A percentile compares a stretch with the other conserved stretches of the same genome.
phyloP scores from a whole-genome alignment of 2,113 vertebrate genomes.

The Peromyscus californicus region DNA sequence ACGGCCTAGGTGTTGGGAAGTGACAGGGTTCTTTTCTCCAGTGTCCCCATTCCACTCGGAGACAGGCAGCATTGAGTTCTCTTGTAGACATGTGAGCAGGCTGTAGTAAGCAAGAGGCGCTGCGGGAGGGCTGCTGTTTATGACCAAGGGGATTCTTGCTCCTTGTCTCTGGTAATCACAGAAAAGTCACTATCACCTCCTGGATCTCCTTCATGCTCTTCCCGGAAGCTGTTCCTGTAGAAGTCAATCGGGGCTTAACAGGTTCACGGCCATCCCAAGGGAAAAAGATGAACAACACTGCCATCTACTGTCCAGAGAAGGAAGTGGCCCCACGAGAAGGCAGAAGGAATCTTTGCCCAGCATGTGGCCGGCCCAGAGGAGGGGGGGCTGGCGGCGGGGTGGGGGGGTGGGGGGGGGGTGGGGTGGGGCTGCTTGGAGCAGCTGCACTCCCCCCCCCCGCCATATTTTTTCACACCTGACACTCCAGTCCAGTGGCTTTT shows the following conservation, averaged over 20 bases:
- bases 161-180: neutral
- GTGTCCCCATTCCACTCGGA: neutral
- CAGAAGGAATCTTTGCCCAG: neutral
- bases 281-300: slow-evolving; percentile 22
- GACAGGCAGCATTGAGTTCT: neutral
- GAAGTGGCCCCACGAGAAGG: neutral
- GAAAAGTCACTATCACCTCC: neutral
- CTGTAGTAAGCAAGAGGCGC: neutral
- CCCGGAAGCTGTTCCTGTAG: neutral
- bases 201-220: neutral
- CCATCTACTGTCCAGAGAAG: slow-evolving; percentile 55
- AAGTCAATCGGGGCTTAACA: fast-evolving
- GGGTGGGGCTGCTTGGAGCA: neutral
- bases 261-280: neutral
- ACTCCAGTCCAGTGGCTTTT: neutral
- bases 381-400: too few species aligned
- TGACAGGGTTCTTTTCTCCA: neutral
- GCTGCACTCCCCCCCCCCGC: neutral
- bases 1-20: neutral
- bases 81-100: neutral
- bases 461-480: neutral
- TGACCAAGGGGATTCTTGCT: neutral
- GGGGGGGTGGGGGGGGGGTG: neutral
- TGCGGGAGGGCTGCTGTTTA: neutral
- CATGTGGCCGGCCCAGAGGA: fast-evolving